Evolutionary conservation across 2,113 vertebrate species (phyloP), one percentile per base, ranked within the genome.

Genomic region (Aegithalos caudatus): DNA sequence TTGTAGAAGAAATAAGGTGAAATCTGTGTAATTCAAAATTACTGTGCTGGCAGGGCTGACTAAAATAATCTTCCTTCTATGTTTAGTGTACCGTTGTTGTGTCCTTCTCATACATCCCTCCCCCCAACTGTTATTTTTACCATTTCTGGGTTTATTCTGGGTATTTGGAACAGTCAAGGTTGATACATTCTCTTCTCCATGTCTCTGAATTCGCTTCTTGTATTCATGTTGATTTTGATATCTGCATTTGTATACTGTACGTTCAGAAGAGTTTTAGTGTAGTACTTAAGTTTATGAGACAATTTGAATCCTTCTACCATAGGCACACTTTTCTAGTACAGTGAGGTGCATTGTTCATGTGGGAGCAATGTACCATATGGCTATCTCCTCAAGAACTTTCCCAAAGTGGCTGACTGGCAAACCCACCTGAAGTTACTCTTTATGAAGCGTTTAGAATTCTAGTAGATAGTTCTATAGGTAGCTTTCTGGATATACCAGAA

Each of bases 41-140:
- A 2, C 2, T 33, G 20, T 64, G 14, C 35, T 81, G 73, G 24
- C 14, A 61, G 45, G 22, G 83, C 17, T 51, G 20, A 76, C 91
- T 21, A 25, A 65, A 61, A 58, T 62, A 56, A 23, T 4, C 16
- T 72, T 90, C 12, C 3, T 53, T 79, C 6, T 19, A 0, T 47
- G 14, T 71, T 37, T 15, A 27, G 0, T n/a, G 8, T 61, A 38
- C 15, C 18, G 8, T 38, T 1, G 12, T 69, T 81, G 9, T 60
- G 83, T 84, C 3, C 35, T 84, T 54, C 14, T 54, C 22, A 13
- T 10, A 7, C 3, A 13, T 48, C 15, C 3, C 10, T 60, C 9
- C 1, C 6, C 2, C 4, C 1, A 1, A 0, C 11, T 76, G 76
- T 58, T 25, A 37, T 3, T 53, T 47, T 50, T 62, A 19, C 5